These are phyloP conservation scores for Megaceryle maxima DNA, from an alignment of 2,113 vertebrate species.

Conservation along the genomic window DNA sequence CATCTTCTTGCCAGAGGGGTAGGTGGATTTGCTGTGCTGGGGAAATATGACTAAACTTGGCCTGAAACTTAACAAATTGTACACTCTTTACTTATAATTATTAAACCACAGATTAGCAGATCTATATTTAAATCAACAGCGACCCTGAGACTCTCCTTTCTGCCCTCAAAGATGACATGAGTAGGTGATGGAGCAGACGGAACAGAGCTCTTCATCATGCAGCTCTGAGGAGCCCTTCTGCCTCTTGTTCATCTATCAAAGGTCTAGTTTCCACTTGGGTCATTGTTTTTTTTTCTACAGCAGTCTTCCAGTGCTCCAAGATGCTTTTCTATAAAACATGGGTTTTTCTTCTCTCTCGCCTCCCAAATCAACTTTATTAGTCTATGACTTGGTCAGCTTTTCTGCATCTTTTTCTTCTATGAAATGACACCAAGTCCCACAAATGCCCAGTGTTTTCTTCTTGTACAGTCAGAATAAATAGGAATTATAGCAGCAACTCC, in stretches of 20 bases:
- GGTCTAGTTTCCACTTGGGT: background rate
- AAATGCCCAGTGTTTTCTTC: background rate
- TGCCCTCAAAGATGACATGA: background rate
- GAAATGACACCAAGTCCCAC: background rate
- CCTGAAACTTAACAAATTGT: constrained; percentile 42
- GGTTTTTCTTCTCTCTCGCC: background rate
- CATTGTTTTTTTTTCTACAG: background rate
- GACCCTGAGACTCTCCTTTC: background rate
- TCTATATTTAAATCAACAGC: constrained; percentile 8
- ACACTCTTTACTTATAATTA: constrained; percentile 49
- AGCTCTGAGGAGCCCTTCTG: background rate
- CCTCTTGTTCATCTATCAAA: background rate
- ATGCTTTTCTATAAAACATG: background rate
- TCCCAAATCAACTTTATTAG: background rate
- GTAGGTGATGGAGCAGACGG: background rate
- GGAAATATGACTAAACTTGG: constrained; percentile 64
- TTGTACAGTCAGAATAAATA: background rate
- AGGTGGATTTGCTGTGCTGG: constrained; percentile 47
- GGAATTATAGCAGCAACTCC: background rate
- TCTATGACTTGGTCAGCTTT: background rate
- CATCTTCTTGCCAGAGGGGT: constrained; percentile 57
- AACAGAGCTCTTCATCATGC: background rate
- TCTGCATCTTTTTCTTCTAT: background rate
- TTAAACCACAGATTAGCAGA: constrained; percentile 34
- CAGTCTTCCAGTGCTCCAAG: background rate